Conservation (phyloP, 2,888 invertebrate genomes). For the Hydropsyche betteni region DNA sequence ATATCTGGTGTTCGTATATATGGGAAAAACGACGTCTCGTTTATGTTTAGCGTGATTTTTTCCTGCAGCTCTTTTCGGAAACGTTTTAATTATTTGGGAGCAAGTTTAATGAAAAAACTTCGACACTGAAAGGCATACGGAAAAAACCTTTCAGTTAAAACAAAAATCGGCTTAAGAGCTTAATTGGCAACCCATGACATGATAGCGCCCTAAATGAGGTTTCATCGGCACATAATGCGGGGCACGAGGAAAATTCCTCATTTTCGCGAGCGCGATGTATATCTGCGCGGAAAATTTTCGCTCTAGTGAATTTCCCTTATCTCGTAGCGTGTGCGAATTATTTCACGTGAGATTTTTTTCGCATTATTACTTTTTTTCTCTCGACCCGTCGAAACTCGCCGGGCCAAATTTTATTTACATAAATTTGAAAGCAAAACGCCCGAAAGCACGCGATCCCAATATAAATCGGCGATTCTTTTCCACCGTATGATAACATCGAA, state of each 20-base stretch:
- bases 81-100: slow-evolving; percentile 17
- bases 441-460: slow-evolving; percentile 26
- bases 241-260: not conserved
- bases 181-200: slow-evolving; percentile 28
- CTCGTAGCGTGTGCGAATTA: slow-evolving; percentile 3
- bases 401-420: slow-evolving; percentile 13
- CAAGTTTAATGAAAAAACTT: slow-evolving; percentile 32
- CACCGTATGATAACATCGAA: no score
- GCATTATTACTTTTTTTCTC: not conserved
- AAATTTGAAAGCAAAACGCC: slow-evolving; percentile 22
- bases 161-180: slow-evolving; percentile 29
- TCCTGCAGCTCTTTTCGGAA: not conserved
- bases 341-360: slow-evolving; percentile 8
- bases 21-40: no score
- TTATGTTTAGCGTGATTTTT: not conserved
- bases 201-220: slow-evolving; percentile 22
- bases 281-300: slow-evolving; percentile 13
- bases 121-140: slow-evolving; percentile 12
- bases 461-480: slow-evolving; percentile 13
- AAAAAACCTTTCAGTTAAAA: slow-evolving; percentile 27
- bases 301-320: slow-evolving; percentile 2
- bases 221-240: slow-evolving; percentile 4
- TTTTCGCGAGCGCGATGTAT: not conserved
- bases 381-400: not conserved
- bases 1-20: no score